Evolutionary conservation across 2,888 invertebrate species (phyloP).

Genomic region (Leptinotarsa juncta): DNA sequence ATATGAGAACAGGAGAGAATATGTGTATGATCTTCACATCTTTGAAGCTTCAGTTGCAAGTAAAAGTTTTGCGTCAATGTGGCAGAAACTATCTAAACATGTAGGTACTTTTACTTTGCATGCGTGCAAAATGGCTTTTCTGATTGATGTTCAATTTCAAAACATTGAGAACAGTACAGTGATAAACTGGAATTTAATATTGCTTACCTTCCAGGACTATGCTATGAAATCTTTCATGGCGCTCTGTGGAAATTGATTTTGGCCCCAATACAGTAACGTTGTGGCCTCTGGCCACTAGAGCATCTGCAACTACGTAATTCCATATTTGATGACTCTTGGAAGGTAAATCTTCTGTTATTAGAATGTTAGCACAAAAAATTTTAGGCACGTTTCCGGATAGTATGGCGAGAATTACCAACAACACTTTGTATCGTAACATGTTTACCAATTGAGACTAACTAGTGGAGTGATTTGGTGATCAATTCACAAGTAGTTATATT

Average conservation of each 20-base stretch:
- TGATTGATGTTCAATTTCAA: background rate
- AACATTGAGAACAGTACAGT: background rate
- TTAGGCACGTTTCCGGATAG: background rate
- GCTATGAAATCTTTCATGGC: slow-evolving; percentile 4
- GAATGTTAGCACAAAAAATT: slow-evolving; percentile 25
- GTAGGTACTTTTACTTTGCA: too few species aligned
- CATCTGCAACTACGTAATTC: slow-evolving; percentile 44
- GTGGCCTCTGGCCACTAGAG: slow-evolving; percentile 42
- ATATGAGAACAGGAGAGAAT: too few species aligned
- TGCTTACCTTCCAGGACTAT: slow-evolving; percentile 15
- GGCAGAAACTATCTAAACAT: too few species aligned
- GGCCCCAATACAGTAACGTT: slow-evolving; percentile 47
- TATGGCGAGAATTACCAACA: background rate
- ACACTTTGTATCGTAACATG: background rate
- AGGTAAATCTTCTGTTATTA: slow-evolving; percentile 29
- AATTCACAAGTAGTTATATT: background rate
- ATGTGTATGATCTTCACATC: too few species aligned
- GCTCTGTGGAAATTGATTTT: background rate
- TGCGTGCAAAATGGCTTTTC: too few species aligned
- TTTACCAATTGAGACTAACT: background rate
- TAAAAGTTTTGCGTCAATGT: too few species aligned
- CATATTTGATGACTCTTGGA: slow-evolving; percentile 48
- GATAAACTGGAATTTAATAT: background rate
- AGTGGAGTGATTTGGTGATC: background rate
- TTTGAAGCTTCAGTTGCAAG: too few species aligned